A percentile compares a stretch with the other conserved stretches of the same genome.
These are phyloP conservation scores for Atlantisia rogersi DNA, from an alignment of 2,113 vertebrate genomes.

Conservation along the genomic window DNA sequence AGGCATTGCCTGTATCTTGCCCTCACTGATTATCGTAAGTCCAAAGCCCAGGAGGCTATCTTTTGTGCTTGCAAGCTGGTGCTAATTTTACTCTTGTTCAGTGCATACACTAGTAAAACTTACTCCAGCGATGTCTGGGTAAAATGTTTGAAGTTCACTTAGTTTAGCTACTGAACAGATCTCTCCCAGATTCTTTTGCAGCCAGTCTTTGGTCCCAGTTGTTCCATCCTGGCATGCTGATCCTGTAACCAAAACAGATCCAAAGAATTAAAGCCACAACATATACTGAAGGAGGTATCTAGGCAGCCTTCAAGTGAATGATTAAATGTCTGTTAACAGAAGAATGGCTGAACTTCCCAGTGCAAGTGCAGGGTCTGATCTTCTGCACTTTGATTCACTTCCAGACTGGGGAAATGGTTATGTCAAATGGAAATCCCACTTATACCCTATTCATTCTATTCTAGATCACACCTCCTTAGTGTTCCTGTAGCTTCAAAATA, in stretches of 20 bases:
- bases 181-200: slow-evolving; percentile 3
- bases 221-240: neutral
- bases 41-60: neutral
- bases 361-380: neutral
- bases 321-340: neutral
- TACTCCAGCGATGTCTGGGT: slow-evolving; percentile 24
- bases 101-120: slow-evolving; percentile 28
- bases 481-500: neutral
- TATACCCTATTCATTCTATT: neutral
- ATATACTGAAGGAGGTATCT: too few species aligned
- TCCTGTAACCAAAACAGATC: neutral
- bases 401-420: neutral
- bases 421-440: neutral
- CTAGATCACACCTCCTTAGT: neutral
- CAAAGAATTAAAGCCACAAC: neutral
- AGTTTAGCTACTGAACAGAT: neutral
- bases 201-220: neutral
- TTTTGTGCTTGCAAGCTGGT: neutral
- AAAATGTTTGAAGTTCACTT: slow-evolving; percentile 1
- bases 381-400: neutral
- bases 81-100: neutral
- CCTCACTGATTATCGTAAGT: neutral
- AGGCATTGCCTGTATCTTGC: neutral
- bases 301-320: neutral
- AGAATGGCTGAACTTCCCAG: neutral